Evolutionary conservation across 2,888 invertebrate species (phyloP).

Genomic region (Sinhomidia bicolor): DNA sequence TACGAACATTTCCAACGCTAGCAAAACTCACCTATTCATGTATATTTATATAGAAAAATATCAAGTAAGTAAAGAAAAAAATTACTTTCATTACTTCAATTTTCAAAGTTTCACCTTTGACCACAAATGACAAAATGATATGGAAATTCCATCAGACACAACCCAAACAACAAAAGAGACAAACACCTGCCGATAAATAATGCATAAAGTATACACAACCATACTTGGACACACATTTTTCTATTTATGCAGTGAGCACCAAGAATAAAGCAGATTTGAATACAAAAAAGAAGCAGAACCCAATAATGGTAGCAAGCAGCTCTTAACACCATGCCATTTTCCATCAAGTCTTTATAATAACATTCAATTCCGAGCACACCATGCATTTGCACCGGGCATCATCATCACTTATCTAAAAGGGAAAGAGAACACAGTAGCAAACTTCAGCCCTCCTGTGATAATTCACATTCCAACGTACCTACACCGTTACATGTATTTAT

Average conservation of each 20-base stretch:
- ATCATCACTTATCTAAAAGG: no score
- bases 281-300: background rate
- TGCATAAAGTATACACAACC: background rate
- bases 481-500: no score
- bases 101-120: no score
- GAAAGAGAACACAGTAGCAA: background rate
- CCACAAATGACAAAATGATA: no score
- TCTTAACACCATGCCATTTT: background rate
- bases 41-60: no score
- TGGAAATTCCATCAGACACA: no score
- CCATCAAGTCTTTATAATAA: background rate
- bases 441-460: background rate
- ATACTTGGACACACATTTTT: no score
- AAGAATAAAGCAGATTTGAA: background rate
- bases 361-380: background rate
- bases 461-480: constrained; percentile 8
- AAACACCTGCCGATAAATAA: background rate
- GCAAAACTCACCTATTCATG: no score
- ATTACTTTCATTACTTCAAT: no score
- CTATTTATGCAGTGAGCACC: background rate
- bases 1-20: no score
- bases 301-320: background rate
- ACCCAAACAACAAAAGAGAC: no score
- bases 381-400: background rate
- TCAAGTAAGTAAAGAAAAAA: no score